A percentile compares a stretch with the other conserved stretches of the same genome.
Conservation (phyloP, 2,888 invertebrate genomes). For the Tinea semifulvella region DNA sequence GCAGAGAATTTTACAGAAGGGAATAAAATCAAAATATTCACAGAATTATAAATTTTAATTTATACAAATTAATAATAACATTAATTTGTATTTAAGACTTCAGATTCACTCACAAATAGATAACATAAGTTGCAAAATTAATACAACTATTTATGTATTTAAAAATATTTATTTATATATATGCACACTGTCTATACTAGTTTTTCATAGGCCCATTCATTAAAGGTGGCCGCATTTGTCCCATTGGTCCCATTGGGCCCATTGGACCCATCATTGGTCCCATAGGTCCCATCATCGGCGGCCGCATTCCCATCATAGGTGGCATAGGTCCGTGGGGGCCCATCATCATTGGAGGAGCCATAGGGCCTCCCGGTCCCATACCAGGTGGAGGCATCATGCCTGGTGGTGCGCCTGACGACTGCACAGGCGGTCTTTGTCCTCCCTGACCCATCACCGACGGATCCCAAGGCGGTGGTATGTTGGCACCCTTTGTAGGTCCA, state of each 20-base stretch:
- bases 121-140: too few species aligned
- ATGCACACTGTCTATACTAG: too few species aligned
- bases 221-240: slow-evolving; percentile 76
- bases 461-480: slow-evolving; percentile 83
- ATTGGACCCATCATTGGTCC: slow-evolving; percentile 62
- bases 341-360: slow-evolving; percentile 84
- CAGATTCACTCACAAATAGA: too few species aligned
- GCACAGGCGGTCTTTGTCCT: slow-evolving; percentile 60
- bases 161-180: too few species aligned
- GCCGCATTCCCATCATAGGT: slow-evolving; percentile 75
- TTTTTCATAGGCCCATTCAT: slow-evolving; percentile 75
- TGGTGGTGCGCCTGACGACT: slow-evolving; percentile 69
- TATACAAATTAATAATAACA: too few species aligned
- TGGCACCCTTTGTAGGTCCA: slow-evolving; percentile 75
- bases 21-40: too few species aligned
- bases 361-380: slow-evolving; percentile 76
- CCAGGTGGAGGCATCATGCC: slow-evolving; percentile 65
- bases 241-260: slow-evolving; percentile 75
- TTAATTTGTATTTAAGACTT: too few species aligned
- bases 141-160: too few species aligned
- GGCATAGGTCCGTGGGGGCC: slow-evolving; percentile 82
- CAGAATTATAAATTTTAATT: too few species aligned
- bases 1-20: too few species aligned
- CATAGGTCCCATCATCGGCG: slow-evolving; percentile 76
- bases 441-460: slow-evolving; percentile 68